Evolutionary conservation across 2,888 invertebrate genomes (phyloP).

Genomic region (Amblyteles armatorius): DNA sequence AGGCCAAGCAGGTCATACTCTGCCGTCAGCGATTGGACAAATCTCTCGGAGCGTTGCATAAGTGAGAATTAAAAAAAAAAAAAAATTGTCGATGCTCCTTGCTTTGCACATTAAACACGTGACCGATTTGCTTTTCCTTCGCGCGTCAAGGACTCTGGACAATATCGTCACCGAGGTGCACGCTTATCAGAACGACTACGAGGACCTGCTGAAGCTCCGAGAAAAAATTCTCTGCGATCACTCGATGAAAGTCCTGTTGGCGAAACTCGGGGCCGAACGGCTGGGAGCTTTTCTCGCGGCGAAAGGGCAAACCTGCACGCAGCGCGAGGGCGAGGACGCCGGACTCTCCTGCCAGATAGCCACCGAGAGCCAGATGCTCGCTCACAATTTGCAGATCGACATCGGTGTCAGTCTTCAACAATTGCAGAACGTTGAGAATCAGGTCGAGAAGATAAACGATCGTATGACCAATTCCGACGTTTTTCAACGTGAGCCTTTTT

Average conservation of each 20-base stretch:
- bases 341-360: constrained; percentile 83
- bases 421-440: constrained; percentile 85
- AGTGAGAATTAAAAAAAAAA: constrained; percentile 85
- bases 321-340: constrained; percentile 81
- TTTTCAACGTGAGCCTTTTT: constrained; percentile 69
- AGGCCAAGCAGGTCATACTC: constrained; percentile 88
- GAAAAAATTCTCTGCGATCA: constrained; percentile 86
- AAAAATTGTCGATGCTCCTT: background rate
- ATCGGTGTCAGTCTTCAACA: constrained; percentile 85
- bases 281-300: constrained; percentile 77
- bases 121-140: constrained; percentile 2
- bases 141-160: constrained; percentile 86
- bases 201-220: constrained; percentile 87
- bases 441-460: constrained; percentile 85
- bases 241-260: constrained; percentile 75
- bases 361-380: constrained; percentile 82
- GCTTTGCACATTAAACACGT: background rate
- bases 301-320: constrained; percentile 83
- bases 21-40: constrained; percentile 89
- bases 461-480: constrained; percentile 81
- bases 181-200: constrained; percentile 88
- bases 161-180: constrained; percentile 87
- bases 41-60: constrained; percentile 88
- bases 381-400: constrained; percentile 83
- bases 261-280: constrained; percentile 78